Evolutionary conservation across 2,888 invertebrate genomes (phyloP).

Genomic region (Plebejus argus): DNA sequence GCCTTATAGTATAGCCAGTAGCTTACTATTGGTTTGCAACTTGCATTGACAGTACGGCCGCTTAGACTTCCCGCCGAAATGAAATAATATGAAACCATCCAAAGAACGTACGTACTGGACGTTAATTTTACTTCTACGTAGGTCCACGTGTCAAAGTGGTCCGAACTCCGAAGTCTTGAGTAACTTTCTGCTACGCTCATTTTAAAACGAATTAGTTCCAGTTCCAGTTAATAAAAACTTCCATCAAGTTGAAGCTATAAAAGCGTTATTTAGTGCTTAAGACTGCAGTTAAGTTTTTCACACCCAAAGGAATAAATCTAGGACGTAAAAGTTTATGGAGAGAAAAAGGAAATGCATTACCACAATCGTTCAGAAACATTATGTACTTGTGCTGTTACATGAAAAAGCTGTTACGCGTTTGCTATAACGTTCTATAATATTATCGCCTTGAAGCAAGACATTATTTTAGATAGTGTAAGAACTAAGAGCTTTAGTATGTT

Average conservation of each 20-base stretch:
- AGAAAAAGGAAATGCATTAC: slow-evolving; percentile 10
- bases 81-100: too few species aligned
- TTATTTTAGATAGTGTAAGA: background rate
- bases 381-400: slow-evolving; percentile 2
- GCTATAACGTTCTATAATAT: background rate
- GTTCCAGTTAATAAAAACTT: background rate
- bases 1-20: too few species aligned
- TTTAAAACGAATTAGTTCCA: background rate
- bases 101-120: too few species aligned
- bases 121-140: too few species aligned
- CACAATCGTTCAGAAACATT: slow-evolving; percentile 18
- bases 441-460: background rate
- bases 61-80: too few species aligned
- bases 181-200: background rate
- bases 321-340: slow-evolving; percentile 8
- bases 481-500: slow-evolving; percentile 7
- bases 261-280: slow-evolving; percentile 18
- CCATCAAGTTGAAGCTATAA: slow-evolving; percentile 3
- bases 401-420: slow-evolving; percentile 14
- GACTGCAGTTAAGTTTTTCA: slow-evolving; percentile 14
- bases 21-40: too few species aligned
- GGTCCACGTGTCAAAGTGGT: background rate
- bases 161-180: background rate
- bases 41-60: too few species aligned
- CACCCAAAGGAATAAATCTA: slow-evolving; percentile 3